Evolutionary conservation across 2,888 invertebrate genomes (phyloP).

Genomic region (Clusia tigrina): DNA sequence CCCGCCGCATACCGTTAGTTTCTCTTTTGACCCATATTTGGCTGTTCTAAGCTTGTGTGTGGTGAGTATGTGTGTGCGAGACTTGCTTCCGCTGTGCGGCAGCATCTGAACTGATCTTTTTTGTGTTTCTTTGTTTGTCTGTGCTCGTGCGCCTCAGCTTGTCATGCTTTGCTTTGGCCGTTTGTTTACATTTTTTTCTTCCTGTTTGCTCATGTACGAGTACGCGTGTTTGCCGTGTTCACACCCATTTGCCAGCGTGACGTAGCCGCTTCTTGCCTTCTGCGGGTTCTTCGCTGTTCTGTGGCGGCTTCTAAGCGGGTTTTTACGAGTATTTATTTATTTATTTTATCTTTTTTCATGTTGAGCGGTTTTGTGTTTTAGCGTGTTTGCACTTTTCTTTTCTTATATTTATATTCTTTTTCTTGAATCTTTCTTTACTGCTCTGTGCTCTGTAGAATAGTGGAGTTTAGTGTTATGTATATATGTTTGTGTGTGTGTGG

Average conservation of each 20-base stretch:
- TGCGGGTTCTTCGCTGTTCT: no score
- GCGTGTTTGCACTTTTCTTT: neutral
- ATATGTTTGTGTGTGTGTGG: neutral
- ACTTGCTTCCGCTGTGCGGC: slow-evolving; percentile 16
- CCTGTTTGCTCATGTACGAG: neutral
- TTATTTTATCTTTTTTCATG: neutral
- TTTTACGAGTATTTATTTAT: neutral
- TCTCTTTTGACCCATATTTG: slow-evolving; percentile 63
- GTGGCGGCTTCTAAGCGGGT: neutral
- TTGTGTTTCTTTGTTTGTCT: slow-evolving; percentile 6
- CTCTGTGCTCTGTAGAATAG: neutral
- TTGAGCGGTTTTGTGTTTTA: neutral
- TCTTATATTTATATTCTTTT: neutral
- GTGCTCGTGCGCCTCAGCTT: neutral
- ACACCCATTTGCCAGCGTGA: neutral
- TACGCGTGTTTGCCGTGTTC: no score
- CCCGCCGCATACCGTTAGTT: slow-evolving; percentile 52
- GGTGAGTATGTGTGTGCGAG: slow-evolving; percentile 25
- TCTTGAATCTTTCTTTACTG: neutral
- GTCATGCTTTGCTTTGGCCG: neutral
- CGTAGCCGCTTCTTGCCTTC: neutral
- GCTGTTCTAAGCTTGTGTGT: slow-evolving; percentile 37
- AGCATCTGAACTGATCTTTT: slow-evolving; percentile 42
- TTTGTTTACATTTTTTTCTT: neutral
- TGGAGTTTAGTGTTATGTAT: neutral